Conservation (phyloP, 2,888 invertebrate species). For the Junonia oenone region DNA sequence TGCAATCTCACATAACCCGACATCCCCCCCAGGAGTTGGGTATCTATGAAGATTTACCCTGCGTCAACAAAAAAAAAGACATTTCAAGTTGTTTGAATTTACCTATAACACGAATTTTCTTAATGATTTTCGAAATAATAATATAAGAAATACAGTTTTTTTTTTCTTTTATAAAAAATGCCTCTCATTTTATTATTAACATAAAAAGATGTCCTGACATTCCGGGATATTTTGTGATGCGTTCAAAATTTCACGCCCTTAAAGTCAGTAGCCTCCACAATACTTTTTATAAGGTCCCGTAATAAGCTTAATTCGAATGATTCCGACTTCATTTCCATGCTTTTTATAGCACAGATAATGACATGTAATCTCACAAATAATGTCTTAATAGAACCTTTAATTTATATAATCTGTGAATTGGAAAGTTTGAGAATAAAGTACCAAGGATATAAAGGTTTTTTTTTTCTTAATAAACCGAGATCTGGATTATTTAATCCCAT, state of each 20-base stretch:
- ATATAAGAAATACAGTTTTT: too few relatives aligned
- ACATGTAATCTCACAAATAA: slow-evolving; percentile 14
- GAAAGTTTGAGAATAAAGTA: slow-evolving; percentile 5
- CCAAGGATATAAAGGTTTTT: background rate
- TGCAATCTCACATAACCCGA: too few relatives aligned
- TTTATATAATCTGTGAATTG: slow-evolving; percentile 4
- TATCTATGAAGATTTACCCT: too few relatives aligned
- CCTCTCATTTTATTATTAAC: too few relatives aligned
- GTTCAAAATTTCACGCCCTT: background rate
- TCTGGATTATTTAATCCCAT: background rate
- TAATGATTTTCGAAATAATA: too few relatives aligned
- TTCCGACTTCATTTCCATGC: slow-evolving; percentile 5
- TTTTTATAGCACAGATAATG: slow-evolving; percentile 13
- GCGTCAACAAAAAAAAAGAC: too few relatives aligned
- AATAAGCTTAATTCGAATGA: slow-evolving; percentile 18
- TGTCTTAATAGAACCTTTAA: slow-evolving; percentile 18
- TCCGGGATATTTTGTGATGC: too few relatives aligned
- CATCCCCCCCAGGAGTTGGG: too few relatives aligned
- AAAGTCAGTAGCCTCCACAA: background rate
- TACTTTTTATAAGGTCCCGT: slow-evolving; percentile 6
- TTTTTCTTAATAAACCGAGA: background rate
- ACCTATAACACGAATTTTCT: too few relatives aligned
- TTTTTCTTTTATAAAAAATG: too few relatives aligned
- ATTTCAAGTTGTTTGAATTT: too few relatives aligned
- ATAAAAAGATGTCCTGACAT: too few relatives aligned